Conservation (phyloP, 2,888 invertebrate species). For the Phorcus lineatus region DNA sequence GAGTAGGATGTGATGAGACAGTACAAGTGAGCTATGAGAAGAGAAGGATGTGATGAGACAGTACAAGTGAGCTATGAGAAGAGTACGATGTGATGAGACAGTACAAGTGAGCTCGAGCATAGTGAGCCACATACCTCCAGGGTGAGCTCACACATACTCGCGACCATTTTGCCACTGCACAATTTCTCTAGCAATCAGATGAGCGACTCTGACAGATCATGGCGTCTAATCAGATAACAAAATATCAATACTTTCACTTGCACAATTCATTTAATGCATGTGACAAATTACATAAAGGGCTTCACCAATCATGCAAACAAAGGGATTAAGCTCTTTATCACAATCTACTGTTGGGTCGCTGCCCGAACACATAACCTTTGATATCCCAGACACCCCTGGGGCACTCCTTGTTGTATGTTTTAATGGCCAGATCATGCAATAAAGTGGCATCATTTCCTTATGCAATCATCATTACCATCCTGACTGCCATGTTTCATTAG, state of each 20-base stretch:
- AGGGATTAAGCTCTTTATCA: not conserved
- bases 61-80: too few relatives aligned
- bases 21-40: too few relatives aligned
- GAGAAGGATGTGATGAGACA: too few relatives aligned
- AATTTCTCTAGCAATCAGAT: not conserved
- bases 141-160: too few relatives aligned
- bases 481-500: too few relatives aligned
- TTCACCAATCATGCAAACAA: not conserved
- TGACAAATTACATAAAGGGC: conserved; percentile 12
- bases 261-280: conserved; percentile 17
- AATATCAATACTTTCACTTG: not conserved
- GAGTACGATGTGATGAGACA: too few relatives aligned
- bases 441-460: too few relatives aligned
- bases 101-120: too few relatives aligned
- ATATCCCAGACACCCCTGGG: not conserved
- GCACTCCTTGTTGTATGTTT: not conserved
- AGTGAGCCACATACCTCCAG: too few relatives aligned
- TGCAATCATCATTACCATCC: too few relatives aligned
- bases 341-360: not conserved
- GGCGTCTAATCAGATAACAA: not conserved
- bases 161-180: not conserved
- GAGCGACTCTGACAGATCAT: conserved; percentile 6
- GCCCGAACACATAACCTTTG: conserved; percentile 1
- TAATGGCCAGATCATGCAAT: too few relatives aligned
- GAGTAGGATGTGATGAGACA: too few relatives aligned